Evolutionary conservation across 2,113 vertebrate genomes (phyloP).

Genomic region (Tragelaphus strepsiceros): DNA sequence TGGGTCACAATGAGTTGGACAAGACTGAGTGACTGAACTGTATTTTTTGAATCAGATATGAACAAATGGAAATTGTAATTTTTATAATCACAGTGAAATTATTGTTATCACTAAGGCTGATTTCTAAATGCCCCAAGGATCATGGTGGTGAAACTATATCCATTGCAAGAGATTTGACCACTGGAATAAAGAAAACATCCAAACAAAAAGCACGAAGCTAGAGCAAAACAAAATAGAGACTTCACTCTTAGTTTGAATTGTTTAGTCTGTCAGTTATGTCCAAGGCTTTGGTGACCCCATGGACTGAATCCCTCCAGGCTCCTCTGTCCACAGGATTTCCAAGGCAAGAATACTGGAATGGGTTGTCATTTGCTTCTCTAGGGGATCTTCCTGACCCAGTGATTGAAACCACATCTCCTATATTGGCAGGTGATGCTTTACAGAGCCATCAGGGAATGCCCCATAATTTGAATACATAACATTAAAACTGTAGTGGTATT

Average conservation of each 20-base stretch:
- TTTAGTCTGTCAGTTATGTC: neutral
- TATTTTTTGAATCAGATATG: neutral
- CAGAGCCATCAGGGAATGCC: neutral
- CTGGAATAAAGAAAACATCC: neutral
- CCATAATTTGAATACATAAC: neutral
- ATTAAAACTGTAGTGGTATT: neutral
- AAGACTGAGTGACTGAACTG: neutral
- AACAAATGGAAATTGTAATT: neutral
- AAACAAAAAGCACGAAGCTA: neutral
- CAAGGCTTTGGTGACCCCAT: neutral
- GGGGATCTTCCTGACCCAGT: neutral
- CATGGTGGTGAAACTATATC: neutral
- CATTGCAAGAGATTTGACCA: neutral
- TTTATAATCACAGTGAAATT: neutral
- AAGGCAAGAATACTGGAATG: neutral
- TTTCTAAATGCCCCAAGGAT: neutral
- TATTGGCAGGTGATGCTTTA: neutral
- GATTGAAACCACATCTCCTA: neutral
- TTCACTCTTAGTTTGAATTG: neutral
- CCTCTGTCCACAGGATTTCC: neutral
- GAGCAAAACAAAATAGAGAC: neutral
- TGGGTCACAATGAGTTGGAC: neutral
- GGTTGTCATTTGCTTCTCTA: neutral
- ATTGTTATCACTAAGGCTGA: neutral
- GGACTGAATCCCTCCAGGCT: accelerated